These are phyloP conservation scores for Caranx ignobilis DNA, from an alignment of 2,113 vertebrate species.

Conservation along the genomic window DNA sequence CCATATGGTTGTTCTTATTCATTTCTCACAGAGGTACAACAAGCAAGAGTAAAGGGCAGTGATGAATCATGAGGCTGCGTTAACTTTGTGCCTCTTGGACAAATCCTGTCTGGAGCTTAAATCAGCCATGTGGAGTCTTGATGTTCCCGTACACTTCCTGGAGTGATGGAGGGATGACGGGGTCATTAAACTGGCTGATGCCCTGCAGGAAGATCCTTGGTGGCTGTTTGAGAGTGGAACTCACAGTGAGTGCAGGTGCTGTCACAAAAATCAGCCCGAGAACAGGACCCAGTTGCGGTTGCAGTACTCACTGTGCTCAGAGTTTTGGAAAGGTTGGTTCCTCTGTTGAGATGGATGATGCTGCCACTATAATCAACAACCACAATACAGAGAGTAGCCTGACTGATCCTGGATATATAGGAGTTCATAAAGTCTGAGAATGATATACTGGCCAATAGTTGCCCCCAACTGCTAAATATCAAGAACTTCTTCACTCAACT, in stretches of 20 bases:
- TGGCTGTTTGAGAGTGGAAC: conserved; percentile 14
- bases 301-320: background rate
- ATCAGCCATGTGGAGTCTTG: conserved; percentile 29
- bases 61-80: conserved; percentile 55
- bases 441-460: background rate
- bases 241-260: conserved; percentile 14
- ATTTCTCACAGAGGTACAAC: conserved; percentile 57
- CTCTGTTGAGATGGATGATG: background rate
- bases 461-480: background rate
- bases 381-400: background rate
- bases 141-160: conserved; percentile 31
- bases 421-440: background rate
- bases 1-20: conserved; percentile 45
- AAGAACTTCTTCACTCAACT: background rate
- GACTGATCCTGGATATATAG: background rate
- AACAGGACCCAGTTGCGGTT: background rate
- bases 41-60: conserved; percentile 38
- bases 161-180: conserved; percentile 19
- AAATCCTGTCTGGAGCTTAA: conserved; percentile 45
- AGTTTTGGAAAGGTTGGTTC: conserved; percentile 4
- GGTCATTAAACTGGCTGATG: conserved; percentile 25
- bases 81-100: conserved; percentile 26
- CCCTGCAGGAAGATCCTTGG: conserved; percentile 1
- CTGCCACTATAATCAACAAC: no score
- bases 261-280: conserved; percentile 3